Evolutionary conservation across 2,113 vertebrate genomes (phyloP), one percentile per base, ranked within the genome.

Genomic region (Sphaerodactylus townsendi): DNA sequence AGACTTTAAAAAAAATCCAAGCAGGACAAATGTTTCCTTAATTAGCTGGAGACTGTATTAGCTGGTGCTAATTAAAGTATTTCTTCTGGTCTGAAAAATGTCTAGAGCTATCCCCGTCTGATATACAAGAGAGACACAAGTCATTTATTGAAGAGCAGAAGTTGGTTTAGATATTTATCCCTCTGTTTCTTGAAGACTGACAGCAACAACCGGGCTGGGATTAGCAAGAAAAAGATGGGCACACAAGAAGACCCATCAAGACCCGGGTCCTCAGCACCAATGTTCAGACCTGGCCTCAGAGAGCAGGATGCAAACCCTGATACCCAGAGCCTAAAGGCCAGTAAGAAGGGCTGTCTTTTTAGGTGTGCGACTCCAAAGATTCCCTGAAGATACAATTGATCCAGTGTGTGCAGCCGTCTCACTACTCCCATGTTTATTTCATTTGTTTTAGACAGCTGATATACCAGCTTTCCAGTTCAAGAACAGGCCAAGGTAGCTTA

Each of bases 21-120:
- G 87, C 90, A 89, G 93, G 93, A 93, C 94, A 92, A 89, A 92
- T 90, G 92, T 92, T 92, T 88, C 81, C 89, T 94, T 95, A 95
- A 96, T 96, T 96, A 96, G 89, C 93, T 53, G 88, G 94, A 91
- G 93, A 92, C 93, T 94, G 95, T 95, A 95, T 95, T 96, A 96
- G 93, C 91, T 87, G 84, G 41, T 0, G 2, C 95, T 96, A 96
- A 96, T 96, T 96, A 96, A 96, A 93, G 93, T 92, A 69, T 92
- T 93, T 94, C 94, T 93, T 87, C 89, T 92, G 95, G 92, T 95
- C 94, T 94, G 95, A 96, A 92, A 93, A 96, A 95, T 92, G 92
- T 90, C 94, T 92, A 91, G 93, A 94, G 94, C 94, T 95, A 95
- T 91, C 95, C 59, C 95, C 92, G 87, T 94, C 91, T 92, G 88